Conservation (phyloP, 2,888 invertebrate species). For the Ametastegia equiseti region DNA sequence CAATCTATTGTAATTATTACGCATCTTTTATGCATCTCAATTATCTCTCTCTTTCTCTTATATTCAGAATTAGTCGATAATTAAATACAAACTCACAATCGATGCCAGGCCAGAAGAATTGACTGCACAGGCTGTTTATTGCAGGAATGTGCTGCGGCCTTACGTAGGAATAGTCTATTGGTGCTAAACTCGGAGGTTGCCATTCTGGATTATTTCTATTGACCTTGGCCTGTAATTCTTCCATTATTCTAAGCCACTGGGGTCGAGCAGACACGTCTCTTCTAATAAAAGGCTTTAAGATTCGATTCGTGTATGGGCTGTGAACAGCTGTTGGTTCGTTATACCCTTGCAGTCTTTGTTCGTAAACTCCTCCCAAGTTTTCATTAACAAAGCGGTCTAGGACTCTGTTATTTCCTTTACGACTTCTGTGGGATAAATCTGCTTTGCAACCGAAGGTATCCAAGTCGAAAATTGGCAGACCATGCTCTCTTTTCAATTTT, state of each 20-base stretch:
- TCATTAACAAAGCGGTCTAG: conserved; percentile 69
- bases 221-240: conserved; percentile 80
- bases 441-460: conserved; percentile 70
- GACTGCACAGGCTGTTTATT: conserved; percentile 89
- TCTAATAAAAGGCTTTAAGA: conserved; percentile 90
- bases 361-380: conserved; percentile 62
- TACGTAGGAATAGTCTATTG: conserved; percentile 92
- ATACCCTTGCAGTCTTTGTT: conserved; percentile 77
- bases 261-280: conserved; percentile 83
- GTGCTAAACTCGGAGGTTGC: conserved; percentile 77
- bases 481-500: conserved; percentile 79
- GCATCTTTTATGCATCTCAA: background rate
- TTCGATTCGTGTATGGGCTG: conserved; percentile 84
- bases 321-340: conserved; percentile 79
- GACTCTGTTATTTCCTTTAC: conserved; percentile 62
- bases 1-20: background rate
- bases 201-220: conserved; percentile 75
- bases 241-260: conserved; percentile 84
- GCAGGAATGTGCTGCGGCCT: conserved; percentile 92
- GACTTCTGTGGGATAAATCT: conserved; percentile 49
- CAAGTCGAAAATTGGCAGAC: conserved; percentile 79
- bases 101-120: conserved; percentile 95
- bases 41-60: background rate
- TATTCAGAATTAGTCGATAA: conserved; percentile 39
- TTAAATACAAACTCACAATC: conserved; percentile 82